Evolutionary conservation across 2,888 invertebrate genomes (phyloP).

Genomic region (Xanthia icteritia): DNA sequence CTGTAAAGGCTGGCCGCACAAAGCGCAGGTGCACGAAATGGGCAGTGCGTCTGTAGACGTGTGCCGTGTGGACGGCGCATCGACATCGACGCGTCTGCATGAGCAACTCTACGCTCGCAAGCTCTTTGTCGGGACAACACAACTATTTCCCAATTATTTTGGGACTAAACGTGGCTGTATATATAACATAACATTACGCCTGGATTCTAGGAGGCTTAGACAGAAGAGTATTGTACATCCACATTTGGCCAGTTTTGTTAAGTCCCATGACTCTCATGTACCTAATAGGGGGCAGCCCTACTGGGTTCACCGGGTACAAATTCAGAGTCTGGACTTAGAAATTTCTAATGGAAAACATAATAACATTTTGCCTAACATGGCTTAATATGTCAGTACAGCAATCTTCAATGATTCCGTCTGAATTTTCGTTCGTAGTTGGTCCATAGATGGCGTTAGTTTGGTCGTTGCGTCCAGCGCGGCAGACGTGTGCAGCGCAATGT

Average conservation of each 20-base stretch:
- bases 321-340: not conserved
- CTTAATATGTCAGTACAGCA: not conserved
- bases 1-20: slow-evolving; percentile 48
- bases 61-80: slow-evolving; percentile 37
- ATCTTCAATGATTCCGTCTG: slow-evolving; percentile 1
- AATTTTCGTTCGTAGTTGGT: not conserved
- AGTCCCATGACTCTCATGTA: too few species aligned
- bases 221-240: not conserved
- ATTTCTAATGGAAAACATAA: not conserved
- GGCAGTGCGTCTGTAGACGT: slow-evolving; percentile 51
- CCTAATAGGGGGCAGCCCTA: too few species aligned
- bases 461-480: slow-evolving; percentile 7
- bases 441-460: slow-evolving; percentile 28
- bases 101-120: slow-evolving; percentile 27
- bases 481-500: slow-evolving; percentile 40
- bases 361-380: not conserved
- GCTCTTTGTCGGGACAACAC: slow-evolving; percentile 30
- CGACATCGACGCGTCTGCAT: slow-evolving; percentile 52
- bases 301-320: not conserved
- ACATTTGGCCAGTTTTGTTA: not conserved
- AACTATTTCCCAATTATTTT: slow-evolving; percentile 31
- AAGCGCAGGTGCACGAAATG: slow-evolving; percentile 58
- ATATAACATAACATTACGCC: not conserved
- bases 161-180: not conserved
- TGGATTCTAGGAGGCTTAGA: not conserved